These are phyloP conservation scores for Lasioglossum leucozonium DNA, from an alignment of 2,888 invertebrate genomes.

Conservation along the genomic window DNA sequence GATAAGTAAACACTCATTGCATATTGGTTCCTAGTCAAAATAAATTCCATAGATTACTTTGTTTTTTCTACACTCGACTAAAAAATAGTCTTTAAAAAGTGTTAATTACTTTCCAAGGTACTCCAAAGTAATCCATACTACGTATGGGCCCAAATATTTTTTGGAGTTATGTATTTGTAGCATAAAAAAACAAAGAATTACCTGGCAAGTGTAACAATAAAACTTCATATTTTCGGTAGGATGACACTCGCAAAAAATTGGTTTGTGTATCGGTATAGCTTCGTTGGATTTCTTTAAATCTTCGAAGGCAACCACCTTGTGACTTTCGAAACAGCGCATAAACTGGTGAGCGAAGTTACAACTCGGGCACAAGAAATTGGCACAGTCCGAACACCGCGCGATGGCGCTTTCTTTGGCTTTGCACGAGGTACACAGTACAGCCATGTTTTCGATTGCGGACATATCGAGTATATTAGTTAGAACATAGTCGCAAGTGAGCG, in stretches of 20 bases:
- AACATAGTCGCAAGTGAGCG: constrained; percentile 94
- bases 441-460: constrained; percentile 90
- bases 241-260: constrained; percentile 93
- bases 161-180: neutral
- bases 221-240: constrained; percentile 93
- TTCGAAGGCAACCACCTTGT: constrained; percentile 95
- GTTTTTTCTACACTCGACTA: neutral
- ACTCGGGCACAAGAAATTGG: constrained; percentile 96
- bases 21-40: constrained; percentile 90
- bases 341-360: constrained; percentile 98
- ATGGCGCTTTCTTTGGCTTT: constrained; percentile 97
- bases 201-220: constrained; percentile 94
- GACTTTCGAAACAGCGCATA: constrained; percentile 98
- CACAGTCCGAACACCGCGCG: constrained; percentile 97
- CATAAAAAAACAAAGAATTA: constrained; percentile 70
- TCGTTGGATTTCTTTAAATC: constrained; percentile 92
- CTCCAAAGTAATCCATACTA: constrained; percentile 24
- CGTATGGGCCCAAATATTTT: constrained; percentile 37
- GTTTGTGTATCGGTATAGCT: constrained; percentile 94
- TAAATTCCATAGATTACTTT: neutral
- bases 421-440: constrained; percentile 94
- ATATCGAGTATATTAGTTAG: constrained; percentile 94
- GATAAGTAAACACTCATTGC: constrained; percentile 93
- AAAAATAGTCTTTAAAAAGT: neutral
- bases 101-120: neutral